These are phyloP conservation scores for Macropis europaea DNA, from an alignment of 2,888 invertebrate species.

Conservation along the genomic window DNA sequence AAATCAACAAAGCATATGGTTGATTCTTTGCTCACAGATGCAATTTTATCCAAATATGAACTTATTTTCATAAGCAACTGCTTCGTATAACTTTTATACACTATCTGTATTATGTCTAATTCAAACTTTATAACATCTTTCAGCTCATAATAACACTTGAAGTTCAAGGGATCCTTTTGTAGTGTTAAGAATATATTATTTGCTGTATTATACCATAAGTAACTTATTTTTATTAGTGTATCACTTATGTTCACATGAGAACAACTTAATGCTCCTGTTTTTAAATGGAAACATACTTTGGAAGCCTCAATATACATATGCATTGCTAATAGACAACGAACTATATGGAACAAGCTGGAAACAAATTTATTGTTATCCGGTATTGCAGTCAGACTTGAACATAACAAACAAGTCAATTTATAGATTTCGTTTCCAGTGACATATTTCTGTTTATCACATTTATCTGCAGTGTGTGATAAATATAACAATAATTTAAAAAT, in stretches of 20 bases:
- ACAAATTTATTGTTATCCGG: conserved; percentile 63
- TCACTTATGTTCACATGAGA: conserved; percentile 13
- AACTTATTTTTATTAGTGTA: conserved; percentile 47
- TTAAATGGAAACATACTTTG: conserved; percentile 57
- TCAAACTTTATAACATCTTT: conserved; percentile 48
- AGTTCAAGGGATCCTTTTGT: conserved; percentile 4
- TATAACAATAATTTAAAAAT: conserved; percentile 66
- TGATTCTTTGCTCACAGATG: neutral
- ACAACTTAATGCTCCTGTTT: conserved; percentile 3
- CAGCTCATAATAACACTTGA: conserved; percentile 28
- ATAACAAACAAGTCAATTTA: conserved; percentile 56
- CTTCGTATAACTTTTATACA: conserved; percentile 35
- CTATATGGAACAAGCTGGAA: conserved; percentile 69
- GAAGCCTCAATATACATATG: conserved; percentile 63
- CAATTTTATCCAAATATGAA: conserved; percentile 46
- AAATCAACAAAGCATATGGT: conserved; percentile 39
- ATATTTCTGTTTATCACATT: conserved; percentile 50
- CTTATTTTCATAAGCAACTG: conserved; percentile 43
- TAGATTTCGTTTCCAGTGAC: conserved; percentile 55
- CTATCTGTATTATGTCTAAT: conserved; percentile 42
- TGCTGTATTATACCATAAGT: conserved; percentile 58
- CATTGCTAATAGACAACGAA: conserved; percentile 62
- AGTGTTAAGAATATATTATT: conserved; percentile 25
- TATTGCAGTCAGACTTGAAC: conserved; percentile 54
- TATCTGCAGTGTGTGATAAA: conserved; percentile 63